A percentile compares a stretch with the other conserved stretches of the same genome.
These are phyloP conservation scores for Distichodus sexfasciatus DNA, from an alignment of 2,797 vertebrate genomes.

Conservation along the genomic window DNA sequence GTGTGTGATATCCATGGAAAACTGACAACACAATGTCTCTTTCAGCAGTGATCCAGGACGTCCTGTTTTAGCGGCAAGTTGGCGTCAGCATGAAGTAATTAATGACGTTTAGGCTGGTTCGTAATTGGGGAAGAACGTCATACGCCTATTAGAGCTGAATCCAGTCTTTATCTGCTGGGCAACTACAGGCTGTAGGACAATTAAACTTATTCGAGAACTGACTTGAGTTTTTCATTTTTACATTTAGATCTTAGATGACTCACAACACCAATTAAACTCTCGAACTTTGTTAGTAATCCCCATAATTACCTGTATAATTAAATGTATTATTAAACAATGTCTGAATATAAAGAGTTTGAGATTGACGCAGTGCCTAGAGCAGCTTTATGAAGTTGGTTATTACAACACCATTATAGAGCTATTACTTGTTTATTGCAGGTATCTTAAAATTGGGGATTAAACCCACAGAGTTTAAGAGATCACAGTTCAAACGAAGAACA, in stretches of 20 bases:
- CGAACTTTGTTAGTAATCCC: no score
- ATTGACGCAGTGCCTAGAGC: no score
- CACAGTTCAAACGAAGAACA: no score
- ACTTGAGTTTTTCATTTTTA: background rate
- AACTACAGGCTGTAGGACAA: background rate
- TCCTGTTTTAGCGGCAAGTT: background rate
- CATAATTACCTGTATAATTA: no score
- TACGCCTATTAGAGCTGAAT: background rate
- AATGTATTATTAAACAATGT: no score
- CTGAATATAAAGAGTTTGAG: no score
- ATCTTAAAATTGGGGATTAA: no score
- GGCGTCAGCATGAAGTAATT: background rate
- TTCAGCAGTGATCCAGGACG: background rate
- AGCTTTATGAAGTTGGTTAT: no score
- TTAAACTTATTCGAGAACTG: background rate
- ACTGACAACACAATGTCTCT: background rate
- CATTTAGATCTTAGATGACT: background rate
- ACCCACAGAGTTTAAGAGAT: no score
- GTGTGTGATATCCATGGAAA: background rate
- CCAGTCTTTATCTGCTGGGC: background rate
- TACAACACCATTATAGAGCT: no score
- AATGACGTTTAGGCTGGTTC: constrained; percentile 48
- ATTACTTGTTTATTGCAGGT: no score
- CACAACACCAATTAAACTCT: no score
- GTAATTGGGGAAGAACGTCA: constrained; percentile 8